Conservation (phyloP, 1,140 invertebrate species). For the Pararge aegeria region DNA sequence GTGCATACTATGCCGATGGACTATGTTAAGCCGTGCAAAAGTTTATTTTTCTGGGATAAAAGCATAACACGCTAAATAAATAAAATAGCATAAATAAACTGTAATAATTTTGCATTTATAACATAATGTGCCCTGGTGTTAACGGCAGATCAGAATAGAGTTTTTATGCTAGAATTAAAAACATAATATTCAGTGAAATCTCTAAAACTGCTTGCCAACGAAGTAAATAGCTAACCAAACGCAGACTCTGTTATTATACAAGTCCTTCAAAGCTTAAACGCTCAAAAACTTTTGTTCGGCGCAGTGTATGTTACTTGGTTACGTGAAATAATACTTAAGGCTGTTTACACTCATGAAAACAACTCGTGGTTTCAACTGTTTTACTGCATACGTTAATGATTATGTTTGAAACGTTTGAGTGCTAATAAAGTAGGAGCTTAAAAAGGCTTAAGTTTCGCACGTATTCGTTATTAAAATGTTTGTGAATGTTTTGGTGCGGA, state of each 20-base stretch:
- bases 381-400: neutral
- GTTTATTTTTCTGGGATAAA: too few relatives aligned
- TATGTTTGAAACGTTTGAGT: neutral
- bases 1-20: too few relatives aligned
- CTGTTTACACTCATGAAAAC: constrained; percentile 1
- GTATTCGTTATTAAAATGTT: neutral
- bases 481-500: neutral
- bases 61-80: too few relatives aligned
- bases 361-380: constrained; percentile 6
- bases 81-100: too few relatives aligned
- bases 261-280: constrained; percentile 10
- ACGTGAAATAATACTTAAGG: constrained; percentile 7
- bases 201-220: neutral
- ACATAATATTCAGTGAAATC: neutral
- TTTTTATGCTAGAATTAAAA: neutral
- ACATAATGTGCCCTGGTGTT: too few relatives aligned
- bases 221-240: neutral
- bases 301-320: neutral
- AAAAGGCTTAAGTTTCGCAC: neutral
- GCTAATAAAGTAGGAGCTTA: neutral
- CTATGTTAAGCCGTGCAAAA: too few relatives aligned
- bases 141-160: too few relatives aligned
- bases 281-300: constrained; percentile 1
- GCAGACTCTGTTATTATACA: neutral
- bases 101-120: too few relatives aligned